Evolutionary conservation across 2,797 vertebrate species (phyloP).

Genomic region (Gastrophryne carolinensis): DNA sequence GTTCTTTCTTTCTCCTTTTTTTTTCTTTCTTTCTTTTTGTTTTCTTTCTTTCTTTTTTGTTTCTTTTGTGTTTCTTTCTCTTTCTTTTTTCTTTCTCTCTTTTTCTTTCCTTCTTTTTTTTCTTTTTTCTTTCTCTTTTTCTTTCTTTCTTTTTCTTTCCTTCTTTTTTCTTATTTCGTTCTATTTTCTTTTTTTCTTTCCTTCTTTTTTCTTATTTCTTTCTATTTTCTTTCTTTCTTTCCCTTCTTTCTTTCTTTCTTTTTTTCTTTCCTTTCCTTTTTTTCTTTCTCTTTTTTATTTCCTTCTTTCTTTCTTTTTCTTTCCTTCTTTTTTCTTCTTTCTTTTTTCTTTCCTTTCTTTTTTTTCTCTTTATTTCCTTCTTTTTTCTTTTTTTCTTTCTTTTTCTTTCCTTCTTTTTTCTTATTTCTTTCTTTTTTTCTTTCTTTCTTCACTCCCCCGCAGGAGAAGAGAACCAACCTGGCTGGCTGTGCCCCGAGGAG

Average conservation of each 20-base stretch:
- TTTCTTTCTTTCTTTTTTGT: no score
- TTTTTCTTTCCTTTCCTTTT: no score
- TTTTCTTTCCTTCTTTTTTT: no score
- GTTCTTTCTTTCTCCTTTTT: no score
- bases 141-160: not conserved
- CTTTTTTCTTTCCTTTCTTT: not conserved
- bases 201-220: not conserved
- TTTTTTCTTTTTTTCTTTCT: not conserved
- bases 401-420: not conserved
- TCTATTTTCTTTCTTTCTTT: no score
- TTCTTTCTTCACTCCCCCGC: not conserved
- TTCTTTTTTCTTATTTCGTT: not conserved
- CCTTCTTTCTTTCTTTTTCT: no score
- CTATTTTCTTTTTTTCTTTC: not conserved
- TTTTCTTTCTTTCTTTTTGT: no score
- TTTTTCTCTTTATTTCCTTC: not conserved
- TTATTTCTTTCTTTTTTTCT: not conserved
- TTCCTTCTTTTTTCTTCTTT: not conserved
- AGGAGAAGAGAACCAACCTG: slow-evolving; percentile 91
- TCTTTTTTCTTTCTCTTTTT: not conserved
- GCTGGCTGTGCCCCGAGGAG: slow-evolving; percentile 89
- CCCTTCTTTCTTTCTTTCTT: no score
- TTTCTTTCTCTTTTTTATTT: no score
- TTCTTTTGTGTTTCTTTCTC: no score
- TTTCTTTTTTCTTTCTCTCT: no score